Evolutionary conservation across 1,140 invertebrate species (phyloP), one percentile per base, ranked within the genome.

Genomic region (Drosophila lacertosa): DNA sequence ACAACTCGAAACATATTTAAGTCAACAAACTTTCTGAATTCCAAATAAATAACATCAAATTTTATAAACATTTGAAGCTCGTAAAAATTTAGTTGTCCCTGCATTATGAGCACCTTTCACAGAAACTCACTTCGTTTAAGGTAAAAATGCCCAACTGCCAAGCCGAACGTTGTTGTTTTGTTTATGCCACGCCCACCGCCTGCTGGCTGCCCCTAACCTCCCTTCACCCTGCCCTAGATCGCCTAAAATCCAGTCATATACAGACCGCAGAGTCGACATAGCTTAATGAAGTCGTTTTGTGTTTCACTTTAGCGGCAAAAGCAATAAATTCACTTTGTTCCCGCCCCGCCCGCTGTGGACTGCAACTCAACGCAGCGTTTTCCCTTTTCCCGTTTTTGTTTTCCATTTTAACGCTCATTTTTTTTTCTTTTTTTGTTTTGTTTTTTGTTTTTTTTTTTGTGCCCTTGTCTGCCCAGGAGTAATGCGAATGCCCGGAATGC

Each of bases 221-320:
- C n/a, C n/a, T n/a, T n/a, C n/a, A n/a, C n/a, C n/a, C n/a, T n/a
- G n/a, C n/a, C n/a, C n/a, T n/a, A n/a, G n/a, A n/a, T n/a, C 51
- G 9, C 20, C 39, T 42, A 53, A 42, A 37, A 42, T 33, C 53
- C 44, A 64, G 18, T 54, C 35, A 54, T 33, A 55, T 20, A 39
- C 9, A 39, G 47, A 50, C 65, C 67, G 29, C 42, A 65, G 45
- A 65, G 53, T 66, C 76, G 69, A 84, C 81, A 84, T 86, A 74
- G 76, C 81, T 77, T 86, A 84, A 84, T 84, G 81, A 84, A 77
- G 77, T 84, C 81, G 77, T 86, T 84, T 84, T 84, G 75, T 80
- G 81, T 84, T 84, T 84, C 76, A 86, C 81, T 86, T 80, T 74
- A 73, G 57, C 68, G 73, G 73, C 76, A 63, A 76, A 62, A 75